Evolutionary conservation across 92 coral and sea anemone genomes (phyloP).

Genomic region (Anthopleura xanthogrammica): DNA sequence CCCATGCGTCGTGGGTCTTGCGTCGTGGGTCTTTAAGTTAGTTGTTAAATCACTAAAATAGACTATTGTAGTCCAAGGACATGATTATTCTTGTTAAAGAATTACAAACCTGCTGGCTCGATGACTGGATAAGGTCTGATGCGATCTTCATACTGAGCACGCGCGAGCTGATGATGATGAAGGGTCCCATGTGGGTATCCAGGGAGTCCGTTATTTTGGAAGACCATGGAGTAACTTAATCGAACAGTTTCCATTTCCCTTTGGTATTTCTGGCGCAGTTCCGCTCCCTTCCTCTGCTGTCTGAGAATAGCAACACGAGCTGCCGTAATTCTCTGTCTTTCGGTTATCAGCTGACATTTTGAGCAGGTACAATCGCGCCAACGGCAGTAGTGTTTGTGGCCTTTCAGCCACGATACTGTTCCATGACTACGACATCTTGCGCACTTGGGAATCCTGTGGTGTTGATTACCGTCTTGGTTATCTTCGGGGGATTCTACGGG

Average conservation of each 20-base stretch:
- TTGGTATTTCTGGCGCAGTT: conserved; percentile 72
- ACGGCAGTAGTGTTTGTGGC: conserved; percentile 96
- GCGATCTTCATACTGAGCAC: conserved; percentile 31
- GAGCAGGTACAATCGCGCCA: conserved; percentile 99
- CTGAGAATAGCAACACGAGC: conserved; percentile 95
- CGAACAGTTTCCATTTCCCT: conserved; percentile 78
- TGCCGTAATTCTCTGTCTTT: conserved; percentile 94
- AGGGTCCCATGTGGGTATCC: conserved; percentile 26
- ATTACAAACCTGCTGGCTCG: conserved; percentile 21
- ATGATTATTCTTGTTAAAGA: background rate
- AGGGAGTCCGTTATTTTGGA: conserved; percentile 55
- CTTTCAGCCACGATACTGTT: conserved; percentile 96
- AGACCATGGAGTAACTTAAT: conserved; percentile 84
- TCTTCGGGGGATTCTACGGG: conserved; percentile 56
- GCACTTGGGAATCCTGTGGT: conserved; percentile 95
- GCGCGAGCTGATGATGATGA: conserved; percentile 22
- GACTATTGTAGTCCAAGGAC: too few relatives aligned
- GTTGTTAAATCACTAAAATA: too few relatives aligned
- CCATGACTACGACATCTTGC: conserved; percentile 99
- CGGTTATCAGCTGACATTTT: conserved; percentile 90
- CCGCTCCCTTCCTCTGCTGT: conserved; percentile 96
- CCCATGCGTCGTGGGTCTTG: too few relatives aligned
- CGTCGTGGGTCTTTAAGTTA: too few relatives aligned
- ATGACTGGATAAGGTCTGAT: conserved; percentile 12
- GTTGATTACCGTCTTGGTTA: conserved; percentile 38